Evolutionary conservation across 2,113 vertebrate genomes (phyloP).

Genomic region (Lynx canadensis): DNA sequence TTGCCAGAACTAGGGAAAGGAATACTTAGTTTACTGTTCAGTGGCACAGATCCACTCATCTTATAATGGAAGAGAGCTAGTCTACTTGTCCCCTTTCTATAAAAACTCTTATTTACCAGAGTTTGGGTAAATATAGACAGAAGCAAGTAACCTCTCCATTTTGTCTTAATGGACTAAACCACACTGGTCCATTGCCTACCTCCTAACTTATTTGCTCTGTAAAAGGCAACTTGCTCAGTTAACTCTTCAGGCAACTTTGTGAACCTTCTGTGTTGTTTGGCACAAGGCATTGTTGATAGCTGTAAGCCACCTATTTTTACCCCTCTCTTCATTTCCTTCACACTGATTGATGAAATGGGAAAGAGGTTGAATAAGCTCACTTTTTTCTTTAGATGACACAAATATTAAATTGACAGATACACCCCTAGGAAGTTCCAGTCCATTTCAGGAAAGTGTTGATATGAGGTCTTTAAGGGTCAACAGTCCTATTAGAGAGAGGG

Average conservation of each 20-base stretch:
- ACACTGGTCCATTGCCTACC: background rate
- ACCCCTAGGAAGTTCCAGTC: conserved; percentile 31
- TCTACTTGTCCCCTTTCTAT: background rate
- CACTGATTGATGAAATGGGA: conserved; percentile 4
- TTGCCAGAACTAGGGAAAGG: background rate
- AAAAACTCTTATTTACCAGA: conserved; percentile 8
- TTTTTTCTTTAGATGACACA: conserved; percentile 27
- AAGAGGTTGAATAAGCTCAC: conserved; percentile 22
- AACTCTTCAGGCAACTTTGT: background rate
- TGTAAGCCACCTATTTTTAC: background rate
- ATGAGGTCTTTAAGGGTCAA: conserved; percentile 21
- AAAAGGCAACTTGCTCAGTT: background rate
- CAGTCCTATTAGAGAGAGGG: conserved; percentile 27
- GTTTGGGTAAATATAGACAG: background rate
- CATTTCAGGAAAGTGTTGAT: conserved; percentile 52
- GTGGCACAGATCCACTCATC: background rate
- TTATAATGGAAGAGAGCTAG: background rate
- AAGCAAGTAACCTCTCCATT: background rate
- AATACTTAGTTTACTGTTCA: background rate
- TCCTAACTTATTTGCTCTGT: background rate
- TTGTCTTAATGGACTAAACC: background rate
- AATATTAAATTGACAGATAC: conserved; percentile 57
- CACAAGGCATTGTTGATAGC: background rate
- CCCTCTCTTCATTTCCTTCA: conserved; percentile 15
- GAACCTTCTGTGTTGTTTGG: background rate